Conservation (phyloP, 2,113 vertebrate genomes). For the Sinocyclocheilus rhinocerous region DNA sequence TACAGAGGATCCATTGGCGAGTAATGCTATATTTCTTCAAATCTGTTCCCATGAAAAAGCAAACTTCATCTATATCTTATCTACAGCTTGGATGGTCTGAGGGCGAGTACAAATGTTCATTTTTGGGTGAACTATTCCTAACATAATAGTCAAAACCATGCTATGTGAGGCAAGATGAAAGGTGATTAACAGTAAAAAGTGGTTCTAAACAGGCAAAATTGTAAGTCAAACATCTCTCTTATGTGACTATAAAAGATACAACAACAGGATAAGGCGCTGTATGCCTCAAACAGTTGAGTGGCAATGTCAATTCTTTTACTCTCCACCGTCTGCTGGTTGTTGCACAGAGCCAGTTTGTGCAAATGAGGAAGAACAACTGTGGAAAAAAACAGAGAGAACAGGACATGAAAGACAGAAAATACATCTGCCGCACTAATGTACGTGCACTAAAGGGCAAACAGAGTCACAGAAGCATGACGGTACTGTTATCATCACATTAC, state of each 20-base stretch:
- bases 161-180: background rate
- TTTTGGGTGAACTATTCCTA: no score
- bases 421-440: background rate
- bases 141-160: background rate
- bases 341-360: conserved; percentile 91
- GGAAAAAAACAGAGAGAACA: conserved; percentile 52
- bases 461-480: background rate
- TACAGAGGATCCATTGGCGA: no score
- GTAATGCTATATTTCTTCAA: no score
- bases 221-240: background rate
- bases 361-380: conserved; percentile 97
- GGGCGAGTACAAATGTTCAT: no score
- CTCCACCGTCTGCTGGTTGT: conserved; percentile 93
- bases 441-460: background rate
- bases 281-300: conserved; percentile 95
- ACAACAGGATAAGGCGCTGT: conserved; percentile 98
- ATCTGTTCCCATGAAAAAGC: no score
- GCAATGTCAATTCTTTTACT: conserved; percentile 93
- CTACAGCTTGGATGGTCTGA: no score
- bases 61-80: no score
- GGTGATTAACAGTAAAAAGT: no score
- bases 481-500: background rate
- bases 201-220: background rate
- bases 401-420: background rate
- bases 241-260: conserved; percentile 86